Evolutionary conservation across 30 jellyfish, hydroid and myxozoan genomes (phyloP).

Genomic region (Phacellophora camtschatica): DNA sequence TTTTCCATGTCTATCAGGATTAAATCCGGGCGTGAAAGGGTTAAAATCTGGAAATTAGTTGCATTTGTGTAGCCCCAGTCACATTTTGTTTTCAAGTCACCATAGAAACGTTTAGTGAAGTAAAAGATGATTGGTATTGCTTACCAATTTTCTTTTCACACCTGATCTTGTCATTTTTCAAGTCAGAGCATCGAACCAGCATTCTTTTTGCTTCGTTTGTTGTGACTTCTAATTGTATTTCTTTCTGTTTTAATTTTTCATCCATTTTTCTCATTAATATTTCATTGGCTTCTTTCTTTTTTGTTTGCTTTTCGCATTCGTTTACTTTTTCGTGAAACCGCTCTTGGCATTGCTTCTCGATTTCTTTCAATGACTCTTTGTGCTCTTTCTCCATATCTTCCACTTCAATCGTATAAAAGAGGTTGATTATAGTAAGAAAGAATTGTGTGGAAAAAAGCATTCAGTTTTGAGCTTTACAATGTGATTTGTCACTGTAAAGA

Average conservation of each 20-base stretch:
- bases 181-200: constrained; percentile 18
- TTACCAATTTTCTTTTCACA: constrained; percentile 41
- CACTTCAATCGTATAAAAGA: no score
- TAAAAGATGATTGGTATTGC: no score
- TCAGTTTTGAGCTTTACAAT: no score
- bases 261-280: constrained; percentile 23
- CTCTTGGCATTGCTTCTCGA: constrained; percentile 2
- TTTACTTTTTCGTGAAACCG: neutral
- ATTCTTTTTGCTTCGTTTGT: constrained; percentile 36
- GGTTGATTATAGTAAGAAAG: no score
- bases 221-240: constrained; percentile 39
- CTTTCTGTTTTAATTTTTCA: constrained; percentile 48
- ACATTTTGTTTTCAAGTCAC: no score
- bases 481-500: no score
- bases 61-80: no score
- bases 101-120: no score
- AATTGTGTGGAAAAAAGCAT: no score
- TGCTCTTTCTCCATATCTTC: constrained; percentile 5
- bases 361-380: neutral
- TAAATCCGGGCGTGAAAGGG: no score
- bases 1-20: no score
- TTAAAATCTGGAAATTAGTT: no score
- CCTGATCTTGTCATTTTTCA: constrained; percentile 40
- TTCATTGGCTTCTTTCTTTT: constrained; percentile 26
- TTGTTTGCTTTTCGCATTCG: constrained; percentile 25